Conservation (phyloP, 1,140 invertebrate species). For the Caenorhabditis brenneri region DNA sequence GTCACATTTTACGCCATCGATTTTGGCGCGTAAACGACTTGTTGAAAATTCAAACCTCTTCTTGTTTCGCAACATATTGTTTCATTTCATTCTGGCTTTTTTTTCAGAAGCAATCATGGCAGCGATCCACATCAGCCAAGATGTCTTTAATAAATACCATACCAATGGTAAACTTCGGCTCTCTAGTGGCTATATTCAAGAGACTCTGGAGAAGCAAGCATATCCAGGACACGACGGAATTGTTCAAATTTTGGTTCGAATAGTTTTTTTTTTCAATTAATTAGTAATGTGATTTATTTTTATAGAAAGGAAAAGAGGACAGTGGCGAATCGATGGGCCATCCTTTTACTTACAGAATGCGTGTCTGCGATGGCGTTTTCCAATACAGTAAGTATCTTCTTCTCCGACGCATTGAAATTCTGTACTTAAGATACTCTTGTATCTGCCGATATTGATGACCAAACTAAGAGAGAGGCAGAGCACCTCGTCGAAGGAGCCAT, state of each 20-base stretch:
- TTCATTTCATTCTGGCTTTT: not conserved
- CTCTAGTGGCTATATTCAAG: not conserved
- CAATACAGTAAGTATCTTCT: not conserved
- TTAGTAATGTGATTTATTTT: not conserved
- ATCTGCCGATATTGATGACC: not conserved
- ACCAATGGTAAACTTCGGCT: slow-evolving; percentile 13
- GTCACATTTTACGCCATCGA: not conserved
- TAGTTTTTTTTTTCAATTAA: too few species aligned
- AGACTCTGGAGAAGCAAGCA: not conserved
- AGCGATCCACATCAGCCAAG: not conserved
- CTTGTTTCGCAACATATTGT: not conserved
- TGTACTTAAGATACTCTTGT: not conserved
- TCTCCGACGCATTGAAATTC: not conserved
- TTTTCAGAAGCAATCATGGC: not conserved
- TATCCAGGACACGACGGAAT: slow-evolving; percentile 15
- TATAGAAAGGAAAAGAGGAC: slow-evolving; percentile 22
- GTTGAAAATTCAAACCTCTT: not conserved
- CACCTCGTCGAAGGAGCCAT: slow-evolving; percentile 21
- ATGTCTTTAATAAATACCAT: slow-evolving; percentile 35
- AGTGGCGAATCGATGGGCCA: not conserved
- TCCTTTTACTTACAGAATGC: not conserved
- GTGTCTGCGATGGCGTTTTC: not conserved
- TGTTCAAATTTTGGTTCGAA: not conserved
- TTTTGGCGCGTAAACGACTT: slow-evolving; percentile 13
- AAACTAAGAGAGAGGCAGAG: not conserved